Conservation (phyloP, 1,140 invertebrate genomes). For the Nymphalis io region DNA sequence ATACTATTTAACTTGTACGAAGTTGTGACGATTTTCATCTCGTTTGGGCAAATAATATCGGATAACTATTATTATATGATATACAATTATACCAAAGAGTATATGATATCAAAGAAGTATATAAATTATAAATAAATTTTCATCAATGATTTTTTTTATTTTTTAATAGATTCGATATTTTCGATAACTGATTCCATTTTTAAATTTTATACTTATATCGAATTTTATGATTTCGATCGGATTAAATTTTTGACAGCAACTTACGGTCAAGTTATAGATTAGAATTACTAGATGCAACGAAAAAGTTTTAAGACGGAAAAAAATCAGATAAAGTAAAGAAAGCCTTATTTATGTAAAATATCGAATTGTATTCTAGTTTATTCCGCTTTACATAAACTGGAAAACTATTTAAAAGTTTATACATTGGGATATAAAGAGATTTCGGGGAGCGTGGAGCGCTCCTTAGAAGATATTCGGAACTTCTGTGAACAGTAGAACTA, state of each 20-base stretch:
- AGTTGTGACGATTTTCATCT: not conserved
- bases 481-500: not conserved
- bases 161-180: too few relatives aligned
- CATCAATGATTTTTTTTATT: too few relatives aligned
- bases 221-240: too few relatives aligned
- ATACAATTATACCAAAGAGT: too few relatives aligned
- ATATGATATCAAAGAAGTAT: too few relatives aligned
- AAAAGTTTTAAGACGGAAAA: not conserved
- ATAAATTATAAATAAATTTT: too few relatives aligned
- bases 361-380: slow-evolving; percentile 8
- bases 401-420: slow-evolving; percentile 17
- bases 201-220: too few relatives aligned
- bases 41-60: too few relatives aligned
- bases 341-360: not conserved
- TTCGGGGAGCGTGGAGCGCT: not conserved
- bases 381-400: slow-evolving; percentile 4
- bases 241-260: not conserved
- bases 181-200: not conserved
- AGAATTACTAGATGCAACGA: not conserved
- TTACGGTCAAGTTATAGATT: not conserved
- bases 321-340: not conserved
- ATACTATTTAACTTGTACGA: not conserved
- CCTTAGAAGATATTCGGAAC: slow-evolving; percentile 9
- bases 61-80: too few relatives aligned
- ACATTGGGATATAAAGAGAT: slow-evolving; percentile 16